Evolutionary conservation across 2,797 vertebrate genomes (phyloP).

Genomic region (Gymnodraco acuticeps): DNA sequence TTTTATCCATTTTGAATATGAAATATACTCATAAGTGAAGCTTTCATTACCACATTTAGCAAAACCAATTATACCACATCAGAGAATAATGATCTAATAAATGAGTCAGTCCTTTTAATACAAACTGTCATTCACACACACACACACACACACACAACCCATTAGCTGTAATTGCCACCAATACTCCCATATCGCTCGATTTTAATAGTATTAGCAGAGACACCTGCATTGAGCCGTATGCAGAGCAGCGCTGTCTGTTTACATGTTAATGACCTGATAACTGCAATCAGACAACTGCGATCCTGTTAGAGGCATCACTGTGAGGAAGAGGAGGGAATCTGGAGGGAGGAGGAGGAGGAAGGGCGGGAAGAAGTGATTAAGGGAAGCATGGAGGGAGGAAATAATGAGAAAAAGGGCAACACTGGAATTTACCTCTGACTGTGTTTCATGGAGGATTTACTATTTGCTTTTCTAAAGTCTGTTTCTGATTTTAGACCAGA

Average conservation of each 20-base stretch:
- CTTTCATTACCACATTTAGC: not conserved
- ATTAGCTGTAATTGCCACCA: constrained; percentile 33
- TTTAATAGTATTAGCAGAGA: constrained; percentile 40
- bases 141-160: constrained; percentile 1
- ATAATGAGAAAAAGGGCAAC: not conserved
- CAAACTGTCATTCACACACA: not conserved
- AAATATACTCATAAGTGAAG: not conserved
- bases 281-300: constrained; percentile 30
- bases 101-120: constrained; percentile 2
- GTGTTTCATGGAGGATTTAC: not conserved
- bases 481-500: not conserved
- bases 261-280: constrained; percentile 48
- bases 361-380: not conserved
- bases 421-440: not conserved
- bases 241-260: constrained; percentile 31
- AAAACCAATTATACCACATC: not conserved
- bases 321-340: not conserved
- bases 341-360: not conserved
- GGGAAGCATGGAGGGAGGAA: not conserved
- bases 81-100: constrained; percentile 2
- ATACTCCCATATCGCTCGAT: constrained; percentile 22
- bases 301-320: constrained; percentile 22
- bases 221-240: constrained; percentile 24
- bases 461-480: not conserved
- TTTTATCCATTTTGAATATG: not conserved